Evolutionary conservation across 2,888 invertebrate genomes (phyloP).

Genomic region (Venustoraphidia nigricollis): DNA sequence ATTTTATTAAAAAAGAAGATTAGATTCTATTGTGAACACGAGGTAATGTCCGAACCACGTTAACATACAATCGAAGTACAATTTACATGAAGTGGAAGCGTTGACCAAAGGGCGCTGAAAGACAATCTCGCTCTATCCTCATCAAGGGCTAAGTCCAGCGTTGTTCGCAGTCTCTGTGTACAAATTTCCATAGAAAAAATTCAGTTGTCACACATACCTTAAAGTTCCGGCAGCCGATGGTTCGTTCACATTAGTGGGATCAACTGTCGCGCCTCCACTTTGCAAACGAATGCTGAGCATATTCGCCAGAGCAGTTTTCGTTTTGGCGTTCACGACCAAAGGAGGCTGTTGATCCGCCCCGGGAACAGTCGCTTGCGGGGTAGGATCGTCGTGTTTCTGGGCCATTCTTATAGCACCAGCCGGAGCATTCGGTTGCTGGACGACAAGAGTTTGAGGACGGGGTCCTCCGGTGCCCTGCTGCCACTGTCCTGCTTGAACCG

Average conservation of each 20-base stretch:
- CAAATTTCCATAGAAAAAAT: no score
- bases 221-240: slow-evolving; percentile 54
- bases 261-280: slow-evolving; percentile 31
- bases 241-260: slow-evolving; percentile 34
- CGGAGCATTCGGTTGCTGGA: slow-evolving; percentile 1
- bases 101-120: no score
- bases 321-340: slow-evolving; percentile 67
- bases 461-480: neutral
- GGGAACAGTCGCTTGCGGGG: slow-evolving; percentile 10
- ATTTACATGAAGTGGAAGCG: no score
- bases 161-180: no score
- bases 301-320: slow-evolving; percentile 89
- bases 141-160: no score
- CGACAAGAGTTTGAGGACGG: slow-evolving; percentile 2
- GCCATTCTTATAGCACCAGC: slow-evolving; percentile 5
- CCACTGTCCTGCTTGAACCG: slow-evolving; percentile 4
- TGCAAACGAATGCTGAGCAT: slow-evolving; percentile 76
- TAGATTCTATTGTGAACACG: no score
- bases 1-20: no score
- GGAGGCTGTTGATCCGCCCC: slow-evolving; percentile 27
- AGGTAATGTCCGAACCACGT: no score
- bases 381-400: slow-evolving; percentile 9
- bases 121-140: no score
- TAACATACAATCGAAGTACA: no score
- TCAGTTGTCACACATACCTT: slow-evolving; percentile 27